These are phyloP conservation scores for Lutjanus campechanus DNA, from an alignment of 2,797 vertebrate genomes.

Conservation along the genomic window DNA sequence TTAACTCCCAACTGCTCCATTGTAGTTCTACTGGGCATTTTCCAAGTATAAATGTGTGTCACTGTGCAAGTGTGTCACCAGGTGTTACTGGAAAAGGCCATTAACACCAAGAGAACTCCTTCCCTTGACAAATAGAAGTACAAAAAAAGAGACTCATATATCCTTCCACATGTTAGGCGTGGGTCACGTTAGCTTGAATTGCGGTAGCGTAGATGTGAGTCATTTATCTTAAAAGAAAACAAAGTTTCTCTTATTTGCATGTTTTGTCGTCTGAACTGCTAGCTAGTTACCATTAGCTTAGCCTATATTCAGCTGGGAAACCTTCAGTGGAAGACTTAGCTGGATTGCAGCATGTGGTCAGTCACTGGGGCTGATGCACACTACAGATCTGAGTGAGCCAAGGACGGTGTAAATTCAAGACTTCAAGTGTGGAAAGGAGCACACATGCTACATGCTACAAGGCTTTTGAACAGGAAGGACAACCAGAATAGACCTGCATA, in stretches of 20 bases:
- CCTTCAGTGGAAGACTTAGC: neutral
- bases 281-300: neutral
- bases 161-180: neutral
- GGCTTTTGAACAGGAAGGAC: constrained; percentile 4
- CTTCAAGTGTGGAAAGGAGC: neutral
- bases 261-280: neutral
- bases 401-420: neutral
- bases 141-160: too few relatives aligned
- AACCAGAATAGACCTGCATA: neutral
- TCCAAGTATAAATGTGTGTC: constrained; percentile 15
- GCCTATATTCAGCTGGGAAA: neutral
- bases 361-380: neutral
- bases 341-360: neutral
- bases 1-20: neutral
- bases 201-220: too few relatives aligned
- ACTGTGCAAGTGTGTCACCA: neutral
- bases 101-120: neutral
- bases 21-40: neutral
- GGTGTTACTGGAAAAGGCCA: constrained; percentile 21
- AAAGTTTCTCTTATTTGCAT: neutral
- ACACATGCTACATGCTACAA: too few relatives aligned
- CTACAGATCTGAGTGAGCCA: too few relatives aligned
- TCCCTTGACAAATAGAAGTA: neutral
- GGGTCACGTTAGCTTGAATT: neutral
- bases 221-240: too few relatives aligned